Evolutionary conservation across 2,797 vertebrate genomes (phyloP), one percentile per base, ranked within the genome.

Genomic region (Garrulus glandarius): DNA sequence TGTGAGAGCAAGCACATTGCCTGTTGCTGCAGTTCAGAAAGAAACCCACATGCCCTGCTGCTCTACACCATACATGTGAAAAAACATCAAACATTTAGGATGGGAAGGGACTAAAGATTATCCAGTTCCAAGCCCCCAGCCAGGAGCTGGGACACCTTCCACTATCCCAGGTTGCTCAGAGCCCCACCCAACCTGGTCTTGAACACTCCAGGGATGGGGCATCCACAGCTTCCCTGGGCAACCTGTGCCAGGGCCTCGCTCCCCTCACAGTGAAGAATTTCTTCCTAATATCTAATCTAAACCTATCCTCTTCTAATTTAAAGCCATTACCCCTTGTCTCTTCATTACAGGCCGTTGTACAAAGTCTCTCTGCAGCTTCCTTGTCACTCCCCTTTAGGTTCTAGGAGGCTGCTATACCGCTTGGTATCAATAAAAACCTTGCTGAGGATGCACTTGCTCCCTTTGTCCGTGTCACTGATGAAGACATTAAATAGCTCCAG

Each of bases 31-130:
- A 29, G 36, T 9, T 69, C 57, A 68, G 43, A 65, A 84, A 37
- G 20, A 55, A 87, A 49, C 5, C 13, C 55, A 15, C 2, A 0
- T 13, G 23, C 11, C 10, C 39, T 63, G 16, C 6, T 3, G 1
- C 49, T 41, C 3, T 18, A 30, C 15, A 23, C 5, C 21, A 11
- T 0, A n/a, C 0, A 2, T 8, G 21, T 29, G 32, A 78, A 46
- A 37, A 72, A 37, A 2, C 9, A 78, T 21, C 30, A 36, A 11
- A 79, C 1, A 0, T 23, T 47, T 18, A 9, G 39, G 32, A 46
- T 43, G 43, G 59, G 34, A 47, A 60, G 3, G 16, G 6, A 72
- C 32, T 47, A 32, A 60, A 36, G 2, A 47, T 18, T 32, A 43
- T 1, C 32, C 17, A 36, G 26, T n/a, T 53, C 27, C 22, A 47